Evolutionary conservation across 2,888 invertebrate species (phyloP), one percentile per base, ranked within the genome.

Genomic region (Poecilobothrus nobilitatus): DNA sequence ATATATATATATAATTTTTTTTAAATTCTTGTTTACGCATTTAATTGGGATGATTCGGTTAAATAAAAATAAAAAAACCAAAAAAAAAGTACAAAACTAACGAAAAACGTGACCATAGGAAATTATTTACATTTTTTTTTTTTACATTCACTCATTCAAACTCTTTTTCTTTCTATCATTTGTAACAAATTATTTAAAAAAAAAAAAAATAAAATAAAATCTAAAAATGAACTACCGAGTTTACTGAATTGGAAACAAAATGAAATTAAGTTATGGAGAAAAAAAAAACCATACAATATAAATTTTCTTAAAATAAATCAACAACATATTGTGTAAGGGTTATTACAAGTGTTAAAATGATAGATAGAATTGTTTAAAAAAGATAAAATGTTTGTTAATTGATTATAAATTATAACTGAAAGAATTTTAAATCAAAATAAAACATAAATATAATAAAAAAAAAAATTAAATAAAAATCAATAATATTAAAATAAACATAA

Each of bases 11-110:
- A n/a, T n/a, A n/a, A n/a, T n/a, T n/a, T n/a, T n/a, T n/a, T 37
- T 37, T 10, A 37, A 37, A 37, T 37, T 10, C 5, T 37, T 37
- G 12, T 37, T 37, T 37, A 53, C 53, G n/a, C 15, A 53, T 53
- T 18, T 53, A 53, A 53, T 53, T 53, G n/a, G n/a, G 53, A 53
- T 53, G 53, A 53, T 53, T 53, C n/a, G 53, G 53, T 53, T 53
- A 53, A n/a, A n/a, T n/a, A n/a, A 53, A 53, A 53, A 53, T 53
- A 18, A 41, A 41, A 41, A 41, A 41, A 12, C 41, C 41, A 41
- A 41, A 15, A 41, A 41, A 3, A 41, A 5, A 9, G 5, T 27
- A 27, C 27, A 27, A 27, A 27, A 27, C 27, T 27, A 37, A 37
- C 2, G 12, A 37, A 37, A 37, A 53, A 53, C 53, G 53, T 53